Evolutionary conservation across 1,140 invertebrate genomes (phyloP), one percentile per base, ranked within the genome.

Genomic region (Calliopsis andreniformis): DNA sequence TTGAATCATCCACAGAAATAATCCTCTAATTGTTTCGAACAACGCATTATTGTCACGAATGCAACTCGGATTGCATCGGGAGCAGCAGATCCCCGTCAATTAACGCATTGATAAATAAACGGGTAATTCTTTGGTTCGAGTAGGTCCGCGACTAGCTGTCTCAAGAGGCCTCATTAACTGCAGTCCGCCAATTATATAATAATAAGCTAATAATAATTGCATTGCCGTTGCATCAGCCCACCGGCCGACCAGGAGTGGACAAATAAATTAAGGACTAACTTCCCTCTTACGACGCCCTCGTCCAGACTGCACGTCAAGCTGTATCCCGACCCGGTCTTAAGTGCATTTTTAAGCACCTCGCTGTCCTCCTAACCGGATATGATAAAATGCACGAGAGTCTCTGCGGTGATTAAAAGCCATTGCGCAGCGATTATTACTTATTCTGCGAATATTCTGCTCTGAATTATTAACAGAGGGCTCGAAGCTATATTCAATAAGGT

Each of bases 141-240:
- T 76, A 68, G 68, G 43, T 63, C 39, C 58, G 47, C 59, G 58
- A 75, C 51, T 63, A 53, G 70, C 80, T 84, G 83, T 85, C 83
- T 85, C 83, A 80, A 85, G 83, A 85, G 83, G 83, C 62, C 83
- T 85, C 83, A 85, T 85, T 85, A 85, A 82, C 79, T 64, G 79
- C 71, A 61, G 76, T 72, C 71, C 75, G 42, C 66, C 83, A 85
- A 85, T 85, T 85, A 85, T 85, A 85, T 85, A 85, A 84, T 84
- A 84, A 85, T 85, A 85, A 85, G 83, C 79, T 84, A 81, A 85
- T 85, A 85, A 85, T 85, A 85, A 85, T 85, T 85, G 83, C 83
- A 85, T 84, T 84, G 82, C 80, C 70, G 80, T 79, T 83, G 77
- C 77, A 84, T 84, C 80, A 51, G 80, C 63, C 68, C 77, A 84